These are phyloP conservation scores for Lepidurus apus DNA, from an alignment of 1,140 invertebrate species.

Conservation along the genomic window DNA sequence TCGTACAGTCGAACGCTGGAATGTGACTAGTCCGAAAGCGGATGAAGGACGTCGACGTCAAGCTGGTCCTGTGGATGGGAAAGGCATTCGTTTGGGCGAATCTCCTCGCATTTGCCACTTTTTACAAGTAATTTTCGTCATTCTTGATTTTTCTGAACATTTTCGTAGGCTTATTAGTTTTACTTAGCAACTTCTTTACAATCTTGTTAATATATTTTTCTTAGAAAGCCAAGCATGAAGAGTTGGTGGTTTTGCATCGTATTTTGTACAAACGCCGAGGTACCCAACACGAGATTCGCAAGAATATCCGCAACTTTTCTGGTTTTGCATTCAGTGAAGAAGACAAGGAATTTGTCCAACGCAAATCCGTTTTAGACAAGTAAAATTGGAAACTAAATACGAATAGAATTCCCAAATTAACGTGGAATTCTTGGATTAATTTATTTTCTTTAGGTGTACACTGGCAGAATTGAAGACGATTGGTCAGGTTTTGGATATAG, in stretches of 20 bases:
- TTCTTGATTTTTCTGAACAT: too few relatives aligned
- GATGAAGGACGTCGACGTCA: too few relatives aligned
- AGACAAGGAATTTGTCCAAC: slow-evolving; percentile 32
- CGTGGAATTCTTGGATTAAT: slow-evolving; percentile 23
- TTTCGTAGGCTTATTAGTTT: too few relatives aligned
- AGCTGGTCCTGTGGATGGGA: too few relatives aligned
- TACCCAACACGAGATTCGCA: slow-evolving; percentile 35
- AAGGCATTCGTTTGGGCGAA: too few relatives aligned
- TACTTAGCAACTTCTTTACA: too few relatives aligned
- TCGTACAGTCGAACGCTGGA: too few relatives aligned
- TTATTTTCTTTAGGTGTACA: slow-evolving; percentile 29
- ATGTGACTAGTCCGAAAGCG: too few relatives aligned
- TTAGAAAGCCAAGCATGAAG: slow-evolving; percentile 32
- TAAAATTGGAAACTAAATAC: neutral
- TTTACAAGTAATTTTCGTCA: too few relatives aligned
- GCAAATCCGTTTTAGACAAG: slow-evolving; percentile 32
- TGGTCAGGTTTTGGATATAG: slow-evolving; percentile 32
- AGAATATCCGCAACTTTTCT: slow-evolving; percentile 36
- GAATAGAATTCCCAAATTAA: neutral
- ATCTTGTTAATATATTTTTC: neutral
- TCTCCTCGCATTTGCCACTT: too few relatives aligned
- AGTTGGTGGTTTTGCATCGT: slow-evolving; percentile 35
- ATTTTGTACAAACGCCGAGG: slow-evolving; percentile 34
- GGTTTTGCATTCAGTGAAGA: slow-evolving; percentile 36
- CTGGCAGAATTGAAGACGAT: slow-evolving; percentile 28